These are phyloP conservation scores for Brachionus manjavacas DNA, from an alignment of 1,140 invertebrate species.

Conservation along the genomic window DNA sequence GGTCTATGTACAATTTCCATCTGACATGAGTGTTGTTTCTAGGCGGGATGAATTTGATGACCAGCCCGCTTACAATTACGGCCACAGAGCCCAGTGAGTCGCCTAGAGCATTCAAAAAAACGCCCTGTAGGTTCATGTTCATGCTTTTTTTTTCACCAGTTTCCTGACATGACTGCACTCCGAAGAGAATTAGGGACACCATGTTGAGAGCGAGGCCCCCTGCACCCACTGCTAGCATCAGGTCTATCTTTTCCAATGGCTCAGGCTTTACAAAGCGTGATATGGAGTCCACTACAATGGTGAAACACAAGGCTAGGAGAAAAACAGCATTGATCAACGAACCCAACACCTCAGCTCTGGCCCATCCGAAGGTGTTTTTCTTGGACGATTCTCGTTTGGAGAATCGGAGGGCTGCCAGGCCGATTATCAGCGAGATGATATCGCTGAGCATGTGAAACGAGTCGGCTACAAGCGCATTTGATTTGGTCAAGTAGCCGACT, in stretches of 20 bases:
- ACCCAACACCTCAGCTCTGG: conserved; percentile 61
- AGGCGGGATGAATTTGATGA: conserved; percentile 66
- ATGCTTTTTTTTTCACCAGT: background rate
- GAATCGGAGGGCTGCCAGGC: conserved; percentile 54
- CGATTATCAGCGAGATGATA: conserved; percentile 60
- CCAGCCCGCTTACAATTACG: conserved; percentile 72
- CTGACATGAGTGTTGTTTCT: conserved; percentile 64
- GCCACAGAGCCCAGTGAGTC: conserved; percentile 86
- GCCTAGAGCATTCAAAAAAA: conserved; percentile 86
- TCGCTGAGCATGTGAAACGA: conserved; percentile 63
- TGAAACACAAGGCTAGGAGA: conserved; percentile 61
- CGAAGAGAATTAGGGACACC: background rate
- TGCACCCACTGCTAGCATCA: background rate
- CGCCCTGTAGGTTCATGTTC: conserved; percentile 86
- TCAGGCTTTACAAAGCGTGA: conserved; percentile 48
- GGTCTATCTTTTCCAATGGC: conserved; percentile 43
- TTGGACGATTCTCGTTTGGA: conserved; percentile 49
- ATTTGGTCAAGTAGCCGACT: conserved; percentile 61
- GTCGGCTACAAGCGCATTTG: conserved; percentile 61
- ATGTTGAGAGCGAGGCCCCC: background rate
- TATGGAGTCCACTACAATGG: conserved; percentile 61
- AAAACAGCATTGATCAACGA: conserved; percentile 63
- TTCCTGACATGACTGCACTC: background rate
- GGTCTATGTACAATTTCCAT: conserved; percentile 78
- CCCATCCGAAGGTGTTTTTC: conserved; percentile 63